A percentile compares a stretch with the other conserved stretches of the same genome.
Conservation (phyloP, 2,113 vertebrate species). For the Rhabdornis inornatus region DNA sequence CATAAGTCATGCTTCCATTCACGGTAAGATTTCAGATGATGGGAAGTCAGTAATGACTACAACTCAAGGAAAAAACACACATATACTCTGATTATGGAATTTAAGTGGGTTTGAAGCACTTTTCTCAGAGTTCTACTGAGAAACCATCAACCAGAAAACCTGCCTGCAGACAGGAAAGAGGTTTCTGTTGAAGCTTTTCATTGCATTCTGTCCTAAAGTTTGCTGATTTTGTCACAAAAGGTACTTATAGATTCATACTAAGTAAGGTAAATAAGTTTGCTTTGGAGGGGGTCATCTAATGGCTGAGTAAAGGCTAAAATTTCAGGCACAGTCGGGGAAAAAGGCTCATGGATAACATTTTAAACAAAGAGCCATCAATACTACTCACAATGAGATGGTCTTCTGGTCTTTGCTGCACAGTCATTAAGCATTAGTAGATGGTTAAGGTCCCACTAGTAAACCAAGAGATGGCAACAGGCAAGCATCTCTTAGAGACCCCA, state of each 20-base stretch:
- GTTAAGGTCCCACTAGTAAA: background rate
- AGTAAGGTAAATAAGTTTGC: background rate
- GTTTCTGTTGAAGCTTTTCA: background rate
- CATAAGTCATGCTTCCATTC: background rate
- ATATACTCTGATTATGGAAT: background rate
- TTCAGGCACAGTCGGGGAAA: background rate
- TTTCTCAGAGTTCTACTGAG: background rate
- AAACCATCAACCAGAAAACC: background rate
- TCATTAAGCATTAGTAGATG: background rate
- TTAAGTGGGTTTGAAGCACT: background rate
- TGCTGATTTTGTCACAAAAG: background rate
- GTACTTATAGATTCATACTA: background rate
- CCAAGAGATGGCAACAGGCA: background rate
- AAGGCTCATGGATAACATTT: background rate
- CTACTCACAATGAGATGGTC: background rate
- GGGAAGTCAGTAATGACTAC: background rate
- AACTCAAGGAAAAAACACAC: background rate
- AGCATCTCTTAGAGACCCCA: background rate
- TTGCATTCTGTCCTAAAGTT: background rate
- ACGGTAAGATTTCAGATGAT: background rate
- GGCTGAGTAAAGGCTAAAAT: background rate
- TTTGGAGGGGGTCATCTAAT: accelerated
- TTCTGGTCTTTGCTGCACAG: background rate
- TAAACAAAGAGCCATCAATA: accelerated
- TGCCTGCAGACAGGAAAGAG: background rate